Evolutionary conservation across 2,888 invertebrate species (phyloP), one percentile per base, ranked within the genome.

Genomic region (Luperina testacea): DNA sequence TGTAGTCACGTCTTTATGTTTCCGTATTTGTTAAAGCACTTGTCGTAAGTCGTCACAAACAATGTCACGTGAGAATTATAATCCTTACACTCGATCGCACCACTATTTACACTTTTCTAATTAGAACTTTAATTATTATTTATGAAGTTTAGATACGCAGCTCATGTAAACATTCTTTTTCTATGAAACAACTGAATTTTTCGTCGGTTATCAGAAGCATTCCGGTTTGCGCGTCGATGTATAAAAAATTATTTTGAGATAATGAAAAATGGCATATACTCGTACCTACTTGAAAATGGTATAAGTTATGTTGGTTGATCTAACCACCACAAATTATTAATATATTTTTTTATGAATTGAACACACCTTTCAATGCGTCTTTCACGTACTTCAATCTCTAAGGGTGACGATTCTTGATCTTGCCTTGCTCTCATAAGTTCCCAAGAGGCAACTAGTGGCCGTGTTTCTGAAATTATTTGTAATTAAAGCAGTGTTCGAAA

Each of bases 361-460:
- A 24, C 73, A 67, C 83, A 97, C 97, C 97, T 96, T 87, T 95
- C 93, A 63, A 97, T 93, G 15, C 97, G 96, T 68, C 95, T 91
- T 77, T 96, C 95, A 75, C 97, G 97, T 90, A 97, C 94, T 93
- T 98, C 97, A 15, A 91, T 91, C 93, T 98, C 98, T 89, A 97
- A 95, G 0, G 95, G 89, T 1, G 97, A 97, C 57, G 96, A 95
- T 45, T 92, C 92, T 38, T 94, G 91, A 72, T 97, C 96, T 91
- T 80, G 93, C 88, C 88, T 94, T 77, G 78, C 83, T 90, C 92
- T 96, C 13, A 97, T 63, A 2, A 96, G 88, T 63, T 96, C 96
- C 97, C 97, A 97, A n/a, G 95, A 91, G 0, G 94, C 94, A 11
- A 90, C 82, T 42, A 95, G 89, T 6, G 96, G 96, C 2, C 93